Percentiles rank a stretch among this genome's conserved stretches.
Evolutionary conservation across 2,797 vertebrate species (phyloP).

Genomic region (Coranthus polyacanthus): DNA sequence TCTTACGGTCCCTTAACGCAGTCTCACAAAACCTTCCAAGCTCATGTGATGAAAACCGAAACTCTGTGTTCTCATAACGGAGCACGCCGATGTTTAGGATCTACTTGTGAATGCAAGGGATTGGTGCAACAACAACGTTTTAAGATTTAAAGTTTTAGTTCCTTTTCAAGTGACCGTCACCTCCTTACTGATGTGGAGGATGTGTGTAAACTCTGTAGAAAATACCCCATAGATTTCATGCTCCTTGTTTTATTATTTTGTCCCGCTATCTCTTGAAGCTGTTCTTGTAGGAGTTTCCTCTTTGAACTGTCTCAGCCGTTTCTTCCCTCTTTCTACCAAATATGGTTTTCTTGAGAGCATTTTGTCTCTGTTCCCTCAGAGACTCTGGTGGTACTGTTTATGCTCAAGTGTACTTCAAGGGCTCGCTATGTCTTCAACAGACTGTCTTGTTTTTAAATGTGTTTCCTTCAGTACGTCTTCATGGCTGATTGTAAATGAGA

Average conservation of each 20-base stretch:
- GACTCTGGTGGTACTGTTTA: slow-evolving; percentile 2
- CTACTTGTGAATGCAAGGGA: background rate
- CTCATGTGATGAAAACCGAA: background rate
- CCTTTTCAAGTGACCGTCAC: background rate
- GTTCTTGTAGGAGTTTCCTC: slow-evolving; percentile 9
- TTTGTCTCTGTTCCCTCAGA: slow-evolving; percentile 16
- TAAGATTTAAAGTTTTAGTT: background rate
- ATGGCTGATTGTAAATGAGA: background rate
- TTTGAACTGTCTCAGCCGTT: slow-evolving; percentile 3
- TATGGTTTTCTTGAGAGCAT: slow-evolving; percentile 32
- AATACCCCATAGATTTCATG: background rate
- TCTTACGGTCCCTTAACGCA: background rate
- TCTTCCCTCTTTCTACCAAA: slow-evolving; percentile 24
- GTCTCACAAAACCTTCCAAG: too few relatives aligned
- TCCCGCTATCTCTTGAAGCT: slow-evolving; percentile 6
- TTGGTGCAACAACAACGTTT: background rate
- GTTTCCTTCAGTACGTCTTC: background rate
- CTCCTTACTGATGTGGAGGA: background rate
- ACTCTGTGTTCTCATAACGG: too few relatives aligned
- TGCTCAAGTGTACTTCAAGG: slow-evolving; percentile 18
- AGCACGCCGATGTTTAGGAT: background rate
- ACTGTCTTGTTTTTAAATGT: slow-evolving; percentile 10
- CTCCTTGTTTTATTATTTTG: slow-evolving; percentile 12
- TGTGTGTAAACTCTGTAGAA: slow-evolving; percentile 3
- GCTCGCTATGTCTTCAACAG: slow-evolving; percentile 13